Evolutionary conservation across 2,113 vertebrate species (phyloP).

Genomic region (Egretta garzetta): DNA sequence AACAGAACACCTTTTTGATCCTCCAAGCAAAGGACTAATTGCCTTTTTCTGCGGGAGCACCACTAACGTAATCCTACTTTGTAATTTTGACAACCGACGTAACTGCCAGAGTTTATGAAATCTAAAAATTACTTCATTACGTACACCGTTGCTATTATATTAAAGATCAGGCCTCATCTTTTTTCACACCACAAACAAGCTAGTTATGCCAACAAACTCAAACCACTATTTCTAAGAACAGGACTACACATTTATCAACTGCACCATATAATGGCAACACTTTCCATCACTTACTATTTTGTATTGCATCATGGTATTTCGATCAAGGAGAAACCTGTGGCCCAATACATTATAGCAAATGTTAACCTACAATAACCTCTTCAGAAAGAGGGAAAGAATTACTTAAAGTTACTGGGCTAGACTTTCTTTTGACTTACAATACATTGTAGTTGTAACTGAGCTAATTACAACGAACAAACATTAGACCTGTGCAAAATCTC

Average conservation of each 20-base stretch:
- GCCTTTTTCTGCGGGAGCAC: not conserved
- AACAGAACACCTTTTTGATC: not conserved
- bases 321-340: not conserved
- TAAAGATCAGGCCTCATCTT: not conserved
- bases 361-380: not conserved
- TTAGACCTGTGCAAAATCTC: not conserved
- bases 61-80: not conserved
- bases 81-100: not conserved
- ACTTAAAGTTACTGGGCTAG: not conserved
- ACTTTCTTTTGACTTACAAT: not conserved
- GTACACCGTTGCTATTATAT: rapidly evolving
- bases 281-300: not conserved
- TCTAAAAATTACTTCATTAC: rapidly evolving
- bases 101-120: not conserved
- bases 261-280: not conserved
- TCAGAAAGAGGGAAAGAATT: not conserved
- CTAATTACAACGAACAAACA: not conserved
- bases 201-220: not conserved
- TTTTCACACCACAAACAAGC: not conserved
- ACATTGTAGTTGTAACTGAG: not conserved
- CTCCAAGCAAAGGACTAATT: not conserved
- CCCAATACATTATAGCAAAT: not conserved
- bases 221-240: not conserved
- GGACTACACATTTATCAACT: not conserved
- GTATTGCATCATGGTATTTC: not conserved